Evolutionary conservation across 1,140 invertebrate species (phyloP).

Genomic region (Maniola jurtina): DNA sequence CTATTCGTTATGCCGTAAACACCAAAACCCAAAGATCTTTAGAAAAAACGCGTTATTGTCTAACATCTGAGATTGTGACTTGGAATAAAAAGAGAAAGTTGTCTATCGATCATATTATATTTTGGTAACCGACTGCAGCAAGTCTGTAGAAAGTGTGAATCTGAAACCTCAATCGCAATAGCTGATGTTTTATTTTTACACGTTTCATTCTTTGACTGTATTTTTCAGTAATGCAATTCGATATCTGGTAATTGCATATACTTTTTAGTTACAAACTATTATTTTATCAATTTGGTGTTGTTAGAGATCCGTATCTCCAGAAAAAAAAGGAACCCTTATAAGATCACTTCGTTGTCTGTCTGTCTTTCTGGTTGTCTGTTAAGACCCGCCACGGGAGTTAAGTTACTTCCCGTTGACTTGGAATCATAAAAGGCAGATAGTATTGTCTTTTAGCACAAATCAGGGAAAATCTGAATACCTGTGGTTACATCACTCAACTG

Average conservation of each 20-base stretch:
- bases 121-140: constrained; percentile 22
- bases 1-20: constrained; percentile 1
- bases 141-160: constrained; percentile 26
- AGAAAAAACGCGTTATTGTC: constrained; percentile 27
- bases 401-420: too few species aligned
- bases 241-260: neutral
- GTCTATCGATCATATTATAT: constrained; percentile 24
- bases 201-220: neutral
- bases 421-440: too few species aligned
- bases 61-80: constrained; percentile 29
- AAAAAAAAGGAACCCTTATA: too few species aligned
- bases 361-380: too few species aligned
- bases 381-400: too few species aligned
- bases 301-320: too few species aligned
- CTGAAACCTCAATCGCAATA: constrained; percentile 12
- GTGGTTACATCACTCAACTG: too few species aligned
- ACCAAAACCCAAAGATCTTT: constrained; percentile 14
- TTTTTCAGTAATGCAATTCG: neutral
- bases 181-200: constrained; percentile 14
- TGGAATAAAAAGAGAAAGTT: constrained; percentile 28
- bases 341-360: too few species aligned
- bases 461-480: too few species aligned
- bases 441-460: too few species aligned
- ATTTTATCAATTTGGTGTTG: too few species aligned
- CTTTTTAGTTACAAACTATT: neutral